Conservation (phyloP, 2,888 invertebrate genomes). For the Alloplasta piceator region DNA sequence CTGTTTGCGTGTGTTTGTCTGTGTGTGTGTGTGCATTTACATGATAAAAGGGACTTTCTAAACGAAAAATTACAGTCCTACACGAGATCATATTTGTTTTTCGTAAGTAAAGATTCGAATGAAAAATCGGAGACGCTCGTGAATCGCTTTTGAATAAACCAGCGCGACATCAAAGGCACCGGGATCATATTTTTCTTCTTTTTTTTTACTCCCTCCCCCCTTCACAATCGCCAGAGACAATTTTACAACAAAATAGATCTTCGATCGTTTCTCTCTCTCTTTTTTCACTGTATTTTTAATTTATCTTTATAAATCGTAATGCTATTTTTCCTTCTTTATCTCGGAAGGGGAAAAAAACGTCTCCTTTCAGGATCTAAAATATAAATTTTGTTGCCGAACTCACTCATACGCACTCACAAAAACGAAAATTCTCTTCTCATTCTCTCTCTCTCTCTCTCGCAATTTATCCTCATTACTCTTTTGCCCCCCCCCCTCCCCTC, state of each 20-base stretch:
- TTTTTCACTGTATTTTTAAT: slow-evolving; percentile 37
- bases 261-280: slow-evolving; percentile 45
- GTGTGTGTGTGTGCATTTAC: background rate
- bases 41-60: background rate
- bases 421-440: slow-evolving; percentile 52
- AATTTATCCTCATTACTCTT: slow-evolving; percentile 33
- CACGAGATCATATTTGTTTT: too few species aligned
- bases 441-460: slow-evolving; percentile 34
- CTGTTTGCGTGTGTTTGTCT: slow-evolving; percentile 12
- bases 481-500: slow-evolving; percentile 41
- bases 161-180: slow-evolving; percentile 77
- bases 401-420: slow-evolving; percentile 42
- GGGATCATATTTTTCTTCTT: slow-evolving; percentile 71
- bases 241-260: slow-evolving; percentile 59
- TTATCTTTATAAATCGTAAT: slow-evolving; percentile 70
- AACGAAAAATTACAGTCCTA: too few species aligned
- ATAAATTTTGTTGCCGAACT: slow-evolving; percentile 44
- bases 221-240: slow-evolving; percentile 27
- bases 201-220: slow-evolving; percentile 54
- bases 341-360: slow-evolving; percentile 65
- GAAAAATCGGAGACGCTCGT: slow-evolving; percentile 49
- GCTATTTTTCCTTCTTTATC: slow-evolving; percentile 38
- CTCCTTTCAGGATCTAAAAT: slow-evolving; percentile 66
- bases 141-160: slow-evolving; percentile 69
- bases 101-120: too few species aligned